Base-by-base conservation (phyloP, 35 echinoderm and acorn worm genomes). In the Ophiothrix spiculata region DNA sequence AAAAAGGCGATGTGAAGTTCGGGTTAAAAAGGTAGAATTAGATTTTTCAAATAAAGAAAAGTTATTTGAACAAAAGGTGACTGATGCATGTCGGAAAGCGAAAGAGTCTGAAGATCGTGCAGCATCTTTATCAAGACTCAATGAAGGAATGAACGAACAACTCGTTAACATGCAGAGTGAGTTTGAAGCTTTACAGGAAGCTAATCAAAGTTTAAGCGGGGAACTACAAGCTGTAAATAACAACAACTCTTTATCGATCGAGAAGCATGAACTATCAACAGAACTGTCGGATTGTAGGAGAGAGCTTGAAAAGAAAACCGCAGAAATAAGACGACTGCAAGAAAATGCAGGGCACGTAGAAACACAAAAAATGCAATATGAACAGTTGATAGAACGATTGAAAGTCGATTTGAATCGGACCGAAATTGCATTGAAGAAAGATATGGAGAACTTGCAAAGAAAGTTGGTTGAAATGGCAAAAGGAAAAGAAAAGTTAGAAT, bases 391-490 rank as follows among this genome's bases (percentile, higher is more conserved):
- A 31, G 41, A 31, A 23, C 33, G 84, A 45, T 78, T 94, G 23
- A 86, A 75, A 83, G 54, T 32, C 13, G 77, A 90, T 73, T 74
- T 94, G 36, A 88, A 94, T 21, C 77, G 83, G 14, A 79, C 84
- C 21, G 79, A 90, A 29, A 78, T 39, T 17, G 75, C 87, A 37
- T 39, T 90, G 69, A 77, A 37, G 39, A 49, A 38, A 12, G 39
- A 88, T 35, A 78, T 87, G 21, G 28, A 73, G 16, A 56, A 90
- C 28, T 73, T 86, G 38, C 75, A 56, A 32, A 33, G 73, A 36
- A 77, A 80, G 17, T 80, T 87, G 40, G 19, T 39, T 37, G 77
- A 82, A 31, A 49, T 83, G 11, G 83, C 34, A 25, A 85, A 81
- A 74, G 69, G 34, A 11, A 89, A 85, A 33, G 88, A 94, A 36